Evolutionary conservation across 1,140 invertebrate genomes (phyloP).

Genomic region (Saccostrea echinata): DNA sequence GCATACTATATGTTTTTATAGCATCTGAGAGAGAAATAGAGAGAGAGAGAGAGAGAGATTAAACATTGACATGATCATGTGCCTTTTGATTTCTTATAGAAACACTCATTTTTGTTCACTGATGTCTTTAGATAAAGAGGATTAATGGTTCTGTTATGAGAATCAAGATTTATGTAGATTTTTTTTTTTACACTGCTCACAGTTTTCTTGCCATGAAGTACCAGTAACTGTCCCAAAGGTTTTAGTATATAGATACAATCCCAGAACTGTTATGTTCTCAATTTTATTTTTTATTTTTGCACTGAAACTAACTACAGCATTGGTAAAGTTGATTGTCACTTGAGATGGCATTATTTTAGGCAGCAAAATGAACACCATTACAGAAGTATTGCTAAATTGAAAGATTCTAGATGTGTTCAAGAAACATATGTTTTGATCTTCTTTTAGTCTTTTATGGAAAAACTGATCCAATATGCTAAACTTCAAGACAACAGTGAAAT

Average conservation of each 20-base stretch:
- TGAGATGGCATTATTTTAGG: not conserved
- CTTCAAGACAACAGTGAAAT: too few relatives aligned
- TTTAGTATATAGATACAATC: not conserved
- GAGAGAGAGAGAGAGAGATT: not conserved
- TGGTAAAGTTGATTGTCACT: not conserved
- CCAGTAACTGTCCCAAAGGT: not conserved
- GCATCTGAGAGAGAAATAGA: conserved; percentile 1
- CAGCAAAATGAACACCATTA: not conserved
- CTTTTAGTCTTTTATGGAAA: too few relatives aligned
- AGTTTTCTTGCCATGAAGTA: conserved; percentile 1
- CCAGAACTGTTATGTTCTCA: not conserved
- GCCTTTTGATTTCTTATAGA: conserved; percentile 15
- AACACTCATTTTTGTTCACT: not conserved
- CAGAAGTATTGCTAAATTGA: too few relatives aligned
- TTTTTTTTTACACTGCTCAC: not conserved
- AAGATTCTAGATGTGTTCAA: too few relatives aligned
- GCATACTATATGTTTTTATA: not conserved
- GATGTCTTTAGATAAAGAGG: too few relatives aligned
- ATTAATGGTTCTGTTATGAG: not conserved
- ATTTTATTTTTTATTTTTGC: not conserved
- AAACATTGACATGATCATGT: not conserved
- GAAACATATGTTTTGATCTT: too few relatives aligned
- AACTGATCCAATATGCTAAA: too few relatives aligned
- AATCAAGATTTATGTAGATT: not conserved
- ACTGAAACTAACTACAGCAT: not conserved